These are phyloP conservation scores for Diachasmimorpha longicaudata DNA, from an alignment of 1,140 invertebrate species.

Conservation along the genomic window DNA sequence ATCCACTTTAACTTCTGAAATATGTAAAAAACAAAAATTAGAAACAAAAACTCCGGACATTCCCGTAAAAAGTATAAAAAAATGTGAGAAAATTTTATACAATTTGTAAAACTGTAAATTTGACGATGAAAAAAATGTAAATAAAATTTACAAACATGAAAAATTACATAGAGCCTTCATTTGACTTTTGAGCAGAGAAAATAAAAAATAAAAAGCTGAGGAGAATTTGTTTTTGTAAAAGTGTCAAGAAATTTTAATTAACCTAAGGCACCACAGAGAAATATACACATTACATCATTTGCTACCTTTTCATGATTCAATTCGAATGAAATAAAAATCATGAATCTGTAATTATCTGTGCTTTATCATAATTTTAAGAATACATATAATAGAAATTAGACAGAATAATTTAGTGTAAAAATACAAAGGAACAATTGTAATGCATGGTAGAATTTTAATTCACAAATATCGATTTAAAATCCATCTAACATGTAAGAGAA, in stretches of 20 bases:
- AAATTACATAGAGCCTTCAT: slow-evolving; percentile 1
- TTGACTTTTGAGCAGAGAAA: not conserved
- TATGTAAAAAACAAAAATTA: slow-evolving; percentile 3
- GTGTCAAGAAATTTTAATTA: not conserved
- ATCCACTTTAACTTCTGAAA: not conserved
- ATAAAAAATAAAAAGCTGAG: slow-evolving; percentile 3
- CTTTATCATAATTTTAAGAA: slow-evolving; percentile 15
- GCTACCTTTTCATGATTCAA: not conserved
- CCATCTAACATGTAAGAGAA: not conserved
- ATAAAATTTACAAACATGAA: not conserved
- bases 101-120: slow-evolving; percentile 7
- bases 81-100: slow-evolving; percentile 9
- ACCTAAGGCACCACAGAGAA: slow-evolving; percentile 14
- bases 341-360: slow-evolving; percentile 28
- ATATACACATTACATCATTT: slow-evolving; percentile 28
- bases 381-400: not conserved
- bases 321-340: slow-evolving; percentile 7
- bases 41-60: slow-evolving; percentile 17
- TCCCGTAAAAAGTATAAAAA: slow-evolving; percentile 11
- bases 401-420: slow-evolving; percentile 34
- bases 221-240: not conserved
- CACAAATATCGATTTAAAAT: not conserved
- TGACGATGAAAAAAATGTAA: not conserved
- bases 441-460: slow-evolving; percentile 37
- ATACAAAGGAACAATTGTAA: slow-evolving; percentile 37